Conservation (phyloP, 2,797 vertebrate genomes). For the Myotis vivesi region DNA sequence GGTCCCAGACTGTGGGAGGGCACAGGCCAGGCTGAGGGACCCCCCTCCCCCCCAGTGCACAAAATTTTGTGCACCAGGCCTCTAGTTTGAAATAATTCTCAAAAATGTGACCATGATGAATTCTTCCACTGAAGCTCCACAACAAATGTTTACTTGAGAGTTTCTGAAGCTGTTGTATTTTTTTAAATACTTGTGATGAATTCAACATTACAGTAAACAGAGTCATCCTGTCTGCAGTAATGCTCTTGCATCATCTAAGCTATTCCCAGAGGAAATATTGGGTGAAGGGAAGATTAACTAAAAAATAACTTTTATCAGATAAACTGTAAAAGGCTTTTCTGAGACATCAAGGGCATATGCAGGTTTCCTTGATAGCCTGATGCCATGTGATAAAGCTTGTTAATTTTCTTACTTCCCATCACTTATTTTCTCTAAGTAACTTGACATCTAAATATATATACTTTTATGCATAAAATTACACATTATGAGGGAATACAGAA, state of each 20-base stretch:
- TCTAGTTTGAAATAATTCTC: conserved; percentile 29
- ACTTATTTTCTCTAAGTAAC: conserved; percentile 44
- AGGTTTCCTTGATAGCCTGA: conserved; percentile 53
- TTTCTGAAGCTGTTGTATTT: conserved; percentile 61
- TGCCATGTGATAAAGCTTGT: conserved; percentile 41
- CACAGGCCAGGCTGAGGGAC: no score
- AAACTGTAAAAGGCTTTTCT: conserved; percentile 62
- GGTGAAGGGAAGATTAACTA: conserved; percentile 57
- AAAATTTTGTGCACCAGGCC: no score
- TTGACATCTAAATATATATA: conserved; percentile 27
- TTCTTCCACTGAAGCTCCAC: not conserved
- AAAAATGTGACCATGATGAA: not conserved
- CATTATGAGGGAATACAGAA: not conserved
- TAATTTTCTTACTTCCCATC: conserved; percentile 46
- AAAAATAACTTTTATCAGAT: conserved; percentile 65
- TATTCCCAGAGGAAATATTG: conserved; percentile 70
- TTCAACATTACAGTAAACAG: conserved; percentile 72
- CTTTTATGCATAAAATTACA: conserved; percentile 5
- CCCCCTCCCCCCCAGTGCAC: no score
- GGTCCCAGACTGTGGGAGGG: no score
- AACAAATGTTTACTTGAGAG: conserved; percentile 61
- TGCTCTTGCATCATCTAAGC: conserved; percentile 58
- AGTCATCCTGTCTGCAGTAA: conserved; percentile 71
- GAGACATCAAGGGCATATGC: conserved; percentile 62
- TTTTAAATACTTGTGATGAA: conserved; percentile 62